Evolutionary conservation across 1,140 invertebrate genomes (phyloP).

Genomic region (Drosophila bocqueti): DNA sequence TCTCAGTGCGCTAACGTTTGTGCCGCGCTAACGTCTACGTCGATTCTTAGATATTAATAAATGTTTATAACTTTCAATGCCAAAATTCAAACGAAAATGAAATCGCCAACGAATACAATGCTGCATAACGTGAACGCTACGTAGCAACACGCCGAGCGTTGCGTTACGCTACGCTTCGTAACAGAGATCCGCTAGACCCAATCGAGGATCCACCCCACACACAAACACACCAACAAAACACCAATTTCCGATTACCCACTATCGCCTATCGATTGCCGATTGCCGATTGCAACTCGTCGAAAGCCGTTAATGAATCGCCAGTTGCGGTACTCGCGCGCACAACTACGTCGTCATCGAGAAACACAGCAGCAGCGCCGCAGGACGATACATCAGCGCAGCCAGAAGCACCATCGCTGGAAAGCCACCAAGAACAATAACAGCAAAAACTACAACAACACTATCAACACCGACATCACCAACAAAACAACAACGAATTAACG

Average conservation of each 20-base stretch:
- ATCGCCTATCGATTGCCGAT: conserved; percentile 9
- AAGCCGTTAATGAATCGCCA: conserved; percentile 61
- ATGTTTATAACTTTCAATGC: conserved; percentile 80
- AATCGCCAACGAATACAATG: conserved; percentile 80
- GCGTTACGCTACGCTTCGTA: conserved; percentile 67
- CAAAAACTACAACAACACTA: conserved; percentile 13
- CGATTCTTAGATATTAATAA: conserved; percentile 75
- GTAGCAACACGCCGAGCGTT: conserved; percentile 56
- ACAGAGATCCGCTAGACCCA: conserved; percentile 35
- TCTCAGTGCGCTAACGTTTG: conserved; percentile 65
- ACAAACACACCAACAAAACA: conserved; percentile 8
- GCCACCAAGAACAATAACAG: conserved; percentile 15
- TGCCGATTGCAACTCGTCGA: conserved; percentile 1
- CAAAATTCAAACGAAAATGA: conserved; percentile 83
- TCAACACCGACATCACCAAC: conserved; percentile 15
- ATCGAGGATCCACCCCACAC: conserved; percentile 28
- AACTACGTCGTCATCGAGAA: conserved; percentile 33
- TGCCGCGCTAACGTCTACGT: conserved; percentile 58
- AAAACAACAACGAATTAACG: conserved; percentile 71
- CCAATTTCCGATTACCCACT: conserved; percentile 7
- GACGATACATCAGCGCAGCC: conserved; percentile 45
- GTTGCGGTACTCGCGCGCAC: conserved; percentile 43
- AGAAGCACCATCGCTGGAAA: conserved; percentile 70
- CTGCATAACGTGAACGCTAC: conserved; percentile 68
- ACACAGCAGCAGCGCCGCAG: conserved; percentile 31